Evolutionary conservation across 2,113 vertebrate genomes (phyloP).

Genomic region (Mustela lutreola): DNA sequence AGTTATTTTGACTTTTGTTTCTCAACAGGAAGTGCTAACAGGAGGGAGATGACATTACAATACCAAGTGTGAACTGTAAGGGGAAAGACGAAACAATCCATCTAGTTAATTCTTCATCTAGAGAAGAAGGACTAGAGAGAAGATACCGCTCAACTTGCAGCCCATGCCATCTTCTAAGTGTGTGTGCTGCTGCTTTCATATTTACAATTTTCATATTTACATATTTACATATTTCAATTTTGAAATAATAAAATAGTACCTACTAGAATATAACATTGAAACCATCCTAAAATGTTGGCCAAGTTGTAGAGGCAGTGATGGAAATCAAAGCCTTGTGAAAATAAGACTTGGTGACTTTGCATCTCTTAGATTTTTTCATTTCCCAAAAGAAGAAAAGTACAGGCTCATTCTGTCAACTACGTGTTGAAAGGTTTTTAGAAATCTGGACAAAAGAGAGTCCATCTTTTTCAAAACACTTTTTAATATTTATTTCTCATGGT

Average conservation of each 20-base stretch:
- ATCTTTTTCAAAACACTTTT: constrained; percentile 23
- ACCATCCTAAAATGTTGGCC: background rate
- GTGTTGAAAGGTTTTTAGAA: constrained; percentile 56
- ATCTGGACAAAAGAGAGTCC: background rate
- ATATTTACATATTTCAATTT: too few relatives aligned
- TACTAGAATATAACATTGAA: background rate
- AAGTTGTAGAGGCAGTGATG: background rate
- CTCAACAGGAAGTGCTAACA: background rate
- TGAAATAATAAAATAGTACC: background rate
- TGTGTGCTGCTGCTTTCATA: background rate
- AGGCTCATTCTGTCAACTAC: background rate
- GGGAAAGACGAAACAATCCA: background rate
- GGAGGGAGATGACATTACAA: background rate
- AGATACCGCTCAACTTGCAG: background rate
- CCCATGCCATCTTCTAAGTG: background rate
- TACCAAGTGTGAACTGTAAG: background rate
- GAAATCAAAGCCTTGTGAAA: background rate
- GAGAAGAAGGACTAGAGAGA: background rate
- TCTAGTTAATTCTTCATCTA: background rate
- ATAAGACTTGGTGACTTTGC: background rate
- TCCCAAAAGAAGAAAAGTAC: background rate
- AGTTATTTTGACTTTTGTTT: constrained; percentile 24
- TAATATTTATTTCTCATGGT: background rate
- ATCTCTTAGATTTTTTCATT: constrained; percentile 5
- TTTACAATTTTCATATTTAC: background rate